phyloP scores from a whole-genome alignment of 1,140 invertebrate species.

The Drosophila carrolli region DNA sequence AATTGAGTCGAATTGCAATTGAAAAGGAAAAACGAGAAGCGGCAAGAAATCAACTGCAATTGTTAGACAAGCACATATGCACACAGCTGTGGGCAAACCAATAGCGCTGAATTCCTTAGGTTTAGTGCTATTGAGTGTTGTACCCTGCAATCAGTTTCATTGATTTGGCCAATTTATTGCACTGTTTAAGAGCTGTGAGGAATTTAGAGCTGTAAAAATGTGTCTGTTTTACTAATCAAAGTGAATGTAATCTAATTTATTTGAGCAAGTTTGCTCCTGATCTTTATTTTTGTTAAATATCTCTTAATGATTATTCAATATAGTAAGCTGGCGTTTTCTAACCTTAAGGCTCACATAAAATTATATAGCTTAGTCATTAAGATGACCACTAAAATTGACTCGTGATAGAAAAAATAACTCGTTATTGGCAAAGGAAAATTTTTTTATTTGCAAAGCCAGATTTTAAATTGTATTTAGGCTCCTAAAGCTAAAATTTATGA shows the following conservation, averaged over 20 bases:
- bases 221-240: neutral
- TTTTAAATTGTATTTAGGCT: neutral
- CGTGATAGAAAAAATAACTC: neutral
- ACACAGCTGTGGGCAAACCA: slow-evolving; percentile 1
- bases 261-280: neutral
- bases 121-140: neutral
- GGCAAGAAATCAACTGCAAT: slow-evolving; percentile 32
- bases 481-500: too few relatives aligned
- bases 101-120: neutral
- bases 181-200: neutral
- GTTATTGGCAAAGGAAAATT: neutral
- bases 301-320: neutral
- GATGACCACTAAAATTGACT: neutral
- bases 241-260: neutral
- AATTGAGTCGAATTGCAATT: slow-evolving; percentile 56
- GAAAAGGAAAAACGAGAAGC: slow-evolving; percentile 35
- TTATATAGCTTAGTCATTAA: neutral
- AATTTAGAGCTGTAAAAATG: too few relatives aligned
- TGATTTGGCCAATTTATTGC: neutral
- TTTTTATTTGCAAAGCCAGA: neutral
- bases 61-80: slow-evolving; percentile 11
- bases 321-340: neutral
- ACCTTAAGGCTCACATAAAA: neutral
- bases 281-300: neutral
- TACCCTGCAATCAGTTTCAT: neutral